Conservation (phyloP, 2,113 vertebrate species). For the Nicator chloris region DNA sequence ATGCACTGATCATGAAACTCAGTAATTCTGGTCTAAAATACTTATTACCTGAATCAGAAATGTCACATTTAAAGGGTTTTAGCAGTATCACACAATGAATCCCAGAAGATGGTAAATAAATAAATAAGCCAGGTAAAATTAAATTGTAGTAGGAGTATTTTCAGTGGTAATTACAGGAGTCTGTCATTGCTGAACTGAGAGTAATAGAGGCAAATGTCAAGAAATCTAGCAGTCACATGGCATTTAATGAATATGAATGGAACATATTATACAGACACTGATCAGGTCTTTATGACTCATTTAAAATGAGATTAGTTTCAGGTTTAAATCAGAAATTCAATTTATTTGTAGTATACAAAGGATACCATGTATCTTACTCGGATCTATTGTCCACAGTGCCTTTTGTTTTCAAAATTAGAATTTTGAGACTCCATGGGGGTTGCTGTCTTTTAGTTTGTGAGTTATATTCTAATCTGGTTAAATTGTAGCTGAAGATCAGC, state of each 20-base stretch:
- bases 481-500: neutral
- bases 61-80: neutral
- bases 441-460: neutral
- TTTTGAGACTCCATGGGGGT: neutral
- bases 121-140: neutral
- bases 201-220: slow-evolving; percentile 16
- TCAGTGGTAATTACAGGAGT: neutral
- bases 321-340: neutral
- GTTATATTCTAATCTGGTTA: neutral
- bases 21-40: neutral
- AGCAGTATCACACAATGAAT: neutral
- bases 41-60: neutral
- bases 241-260: slow-evolving; percentile 41
- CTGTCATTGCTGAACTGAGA: neutral
- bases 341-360: neutral
- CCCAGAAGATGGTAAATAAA: neutral
- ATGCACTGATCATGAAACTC: neutral
- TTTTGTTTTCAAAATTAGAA: neutral
- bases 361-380: neutral
- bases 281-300: slow-evolving; percentile 46
- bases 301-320: slow-evolving; percentile 12
- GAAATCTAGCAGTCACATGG: slow-evolving; percentile 25
- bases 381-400: neutral
- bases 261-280: slow-evolving; percentile 25
- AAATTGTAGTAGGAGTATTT: neutral